Conservation (phyloP, 2,888 invertebrate species). For the Zaprionus lineosus region DNA sequence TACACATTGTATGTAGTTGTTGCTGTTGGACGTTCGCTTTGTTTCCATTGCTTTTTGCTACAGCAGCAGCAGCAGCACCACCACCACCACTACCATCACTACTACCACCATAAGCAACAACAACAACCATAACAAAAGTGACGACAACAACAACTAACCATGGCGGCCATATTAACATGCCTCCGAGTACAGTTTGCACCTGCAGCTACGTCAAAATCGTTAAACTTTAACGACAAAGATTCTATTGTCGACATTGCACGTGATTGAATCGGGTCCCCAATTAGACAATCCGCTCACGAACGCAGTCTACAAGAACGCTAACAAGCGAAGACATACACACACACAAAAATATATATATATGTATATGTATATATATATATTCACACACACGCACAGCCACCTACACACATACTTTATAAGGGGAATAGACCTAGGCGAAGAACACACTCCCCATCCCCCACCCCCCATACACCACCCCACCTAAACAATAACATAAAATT, state of each 20-base stretch:
- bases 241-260: slow-evolving; percentile 72
- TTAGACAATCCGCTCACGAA: slow-evolving; percentile 72
- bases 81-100: no score
- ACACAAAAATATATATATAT: background rate
- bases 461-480: background rate
- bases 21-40: slow-evolving; percentile 62
- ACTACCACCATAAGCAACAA: no score
- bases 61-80: slow-evolving; percentile 42
- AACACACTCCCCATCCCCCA: background rate
- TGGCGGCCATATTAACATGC: slow-evolving; percentile 76
- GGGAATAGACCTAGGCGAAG: background rate
- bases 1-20: slow-evolving; percentile 47
- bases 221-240: slow-evolving; percentile 72
- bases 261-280: slow-evolving; percentile 65
- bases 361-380: no score
- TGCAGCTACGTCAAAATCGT: slow-evolving; percentile 68
- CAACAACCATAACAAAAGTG: slow-evolving; percentile 37
- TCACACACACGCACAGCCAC: background rate
- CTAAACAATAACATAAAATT: slow-evolving; percentile 39
- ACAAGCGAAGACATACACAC: slow-evolving; percentile 31
- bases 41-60: slow-evolving; percentile 68
- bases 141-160: slow-evolving; percentile 42
- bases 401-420: background rate
- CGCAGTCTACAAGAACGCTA: slow-evolving; percentile 60
- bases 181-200: slow-evolving; percentile 69